These are phyloP conservation scores for Antheraea pernyi DNA, from an alignment of 1,140 invertebrate genomes.

Conservation along the genomic window DNA sequence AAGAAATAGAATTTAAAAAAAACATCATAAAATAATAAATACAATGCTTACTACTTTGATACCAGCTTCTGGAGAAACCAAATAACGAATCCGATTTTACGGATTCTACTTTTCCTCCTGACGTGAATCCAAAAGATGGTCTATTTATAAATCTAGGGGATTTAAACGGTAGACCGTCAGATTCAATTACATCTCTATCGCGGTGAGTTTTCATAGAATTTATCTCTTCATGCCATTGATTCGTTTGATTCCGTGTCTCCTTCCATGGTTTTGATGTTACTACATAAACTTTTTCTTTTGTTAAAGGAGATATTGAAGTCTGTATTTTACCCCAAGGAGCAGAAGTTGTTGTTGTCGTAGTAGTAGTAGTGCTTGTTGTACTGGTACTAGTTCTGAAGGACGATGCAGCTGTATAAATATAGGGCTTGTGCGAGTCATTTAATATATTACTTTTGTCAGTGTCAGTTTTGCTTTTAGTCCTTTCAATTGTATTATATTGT, in stretches of 20 bases:
- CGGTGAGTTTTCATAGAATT: conserved; percentile 43
- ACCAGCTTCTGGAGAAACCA: conserved; percentile 71
- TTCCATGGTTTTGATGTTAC: conserved; percentile 84
- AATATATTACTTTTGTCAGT: conserved; percentile 43
- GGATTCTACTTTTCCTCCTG: conserved; percentile 50
- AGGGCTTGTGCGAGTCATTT: conserved; percentile 46
- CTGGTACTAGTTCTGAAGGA: conserved; percentile 44
- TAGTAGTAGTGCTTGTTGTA: conserved; percentile 45
- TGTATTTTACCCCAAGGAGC: conserved; percentile 83
- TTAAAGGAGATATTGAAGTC: conserved; percentile 85
- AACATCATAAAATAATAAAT: conserved; percentile 3
- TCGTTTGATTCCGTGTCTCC: conserved; percentile 44
- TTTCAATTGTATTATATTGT: conserved; percentile 57
- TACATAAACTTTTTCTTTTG: conserved; percentile 88
- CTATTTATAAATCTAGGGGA: conserved; percentile 81
- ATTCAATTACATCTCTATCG: conserved; percentile 25
- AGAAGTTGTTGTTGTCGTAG: conserved; percentile 52
- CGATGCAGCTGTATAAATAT: conserved; percentile 66
- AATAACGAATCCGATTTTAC: conserved; percentile 64
- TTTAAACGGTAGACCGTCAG: conserved; percentile 71
- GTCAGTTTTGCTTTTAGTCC: conserved; percentile 41
- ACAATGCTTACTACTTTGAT: conserved; percentile 78
- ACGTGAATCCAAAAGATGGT: conserved; percentile 74
- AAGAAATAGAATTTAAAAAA: conserved; percentile 3
- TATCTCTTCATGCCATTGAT: conserved; percentile 45